A percentile compares a stretch with the other conserved stretches of the same genome.
Evolutionary conservation across 2,888 invertebrate species (phyloP).

Genomic region (Drosophila mettleri): DNA sequence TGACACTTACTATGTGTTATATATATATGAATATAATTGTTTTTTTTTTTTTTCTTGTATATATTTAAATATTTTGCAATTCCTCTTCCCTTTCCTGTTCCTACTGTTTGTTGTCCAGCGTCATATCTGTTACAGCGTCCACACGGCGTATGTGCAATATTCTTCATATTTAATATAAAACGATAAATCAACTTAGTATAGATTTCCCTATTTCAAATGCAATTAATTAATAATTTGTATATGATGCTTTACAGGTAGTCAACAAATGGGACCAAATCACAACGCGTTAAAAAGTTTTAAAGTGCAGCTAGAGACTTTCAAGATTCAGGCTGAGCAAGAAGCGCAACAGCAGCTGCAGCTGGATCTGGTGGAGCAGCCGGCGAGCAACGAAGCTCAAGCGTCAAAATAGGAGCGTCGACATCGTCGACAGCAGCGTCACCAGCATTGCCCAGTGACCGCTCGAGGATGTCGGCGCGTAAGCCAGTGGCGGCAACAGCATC

Average conservation of each 20-base stretch:
- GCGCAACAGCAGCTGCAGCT: slow-evolving; percentile 28
- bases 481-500: slow-evolving; percentile 32
- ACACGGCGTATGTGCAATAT: slow-evolving; percentile 49
- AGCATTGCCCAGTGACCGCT: slow-evolving; percentile 55
- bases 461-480: slow-evolving; percentile 71
- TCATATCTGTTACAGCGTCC: not conserved
- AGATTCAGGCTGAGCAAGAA: slow-evolving; percentile 19
- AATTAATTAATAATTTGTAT: not conserved
- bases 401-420: slow-evolving; percentile 74
- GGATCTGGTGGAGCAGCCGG: slow-evolving; percentile 26
- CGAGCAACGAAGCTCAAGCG: slow-evolving; percentile 24
- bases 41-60: no score
- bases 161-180: not conserved
- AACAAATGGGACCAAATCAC: slow-evolving; percentile 76
- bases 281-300: slow-evolving; percentile 57
- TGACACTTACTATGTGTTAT: slow-evolving; percentile 15
- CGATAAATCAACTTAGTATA: not conserved
- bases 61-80: slow-evolving; percentile 16
- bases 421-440: slow-evolving; percentile 68
- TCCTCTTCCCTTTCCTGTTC: slow-evolving; percentile 11
- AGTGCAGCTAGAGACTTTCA: slow-evolving; percentile 49
- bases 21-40: no score
- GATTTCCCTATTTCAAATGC: not conserved
- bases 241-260: slow-evolving; percentile 34
- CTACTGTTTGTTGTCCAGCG: not conserved